Percentiles rank a stretch among this genome's conserved stretches.
Conservation (phyloP, 2,888 invertebrate genomes). For the Imbricaverruca yamaguchii region DNA sequence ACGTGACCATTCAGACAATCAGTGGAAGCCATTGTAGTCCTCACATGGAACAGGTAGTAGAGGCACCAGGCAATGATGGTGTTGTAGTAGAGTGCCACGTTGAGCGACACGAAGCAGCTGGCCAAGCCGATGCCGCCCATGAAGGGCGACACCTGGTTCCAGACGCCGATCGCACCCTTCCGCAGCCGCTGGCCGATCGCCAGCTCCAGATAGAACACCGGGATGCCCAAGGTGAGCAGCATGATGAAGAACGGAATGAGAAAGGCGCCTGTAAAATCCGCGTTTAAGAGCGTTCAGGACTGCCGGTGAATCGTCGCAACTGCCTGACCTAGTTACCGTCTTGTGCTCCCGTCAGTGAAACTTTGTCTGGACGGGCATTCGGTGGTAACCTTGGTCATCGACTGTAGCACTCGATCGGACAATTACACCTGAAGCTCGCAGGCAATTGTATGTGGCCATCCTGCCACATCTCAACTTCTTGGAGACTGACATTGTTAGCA, state of each 20-base stretch:
- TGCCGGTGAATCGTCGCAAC: no score
- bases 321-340: no score
- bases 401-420: no score
- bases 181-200: conserved; percentile 89
- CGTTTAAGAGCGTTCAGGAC: no score
- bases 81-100: conserved; percentile 94
- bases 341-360: no score
- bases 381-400: no score
- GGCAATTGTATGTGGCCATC: no score
- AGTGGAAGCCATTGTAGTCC: conserved; percentile 18
- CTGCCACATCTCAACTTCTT: no score
- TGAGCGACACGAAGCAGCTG: conserved; percentile 91
- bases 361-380: no score
- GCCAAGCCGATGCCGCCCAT: conserved; percentile 85
- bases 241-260: conserved; percentile 93
- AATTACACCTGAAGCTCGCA: no score
- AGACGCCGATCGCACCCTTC: conserved; percentile 90
- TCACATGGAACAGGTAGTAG: conserved; percentile 76
- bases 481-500: no score
- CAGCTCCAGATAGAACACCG: conserved; percentile 90
- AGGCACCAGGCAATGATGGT: conserved; percentile 97
- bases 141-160: conserved; percentile 84
- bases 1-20: no score
- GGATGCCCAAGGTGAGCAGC: conserved; percentile 88
- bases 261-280: conserved; percentile 63